Base-by-base conservation (phyloP, 2,113 vertebrate genomes). In the Chrysochloris asiatica region DNA sequence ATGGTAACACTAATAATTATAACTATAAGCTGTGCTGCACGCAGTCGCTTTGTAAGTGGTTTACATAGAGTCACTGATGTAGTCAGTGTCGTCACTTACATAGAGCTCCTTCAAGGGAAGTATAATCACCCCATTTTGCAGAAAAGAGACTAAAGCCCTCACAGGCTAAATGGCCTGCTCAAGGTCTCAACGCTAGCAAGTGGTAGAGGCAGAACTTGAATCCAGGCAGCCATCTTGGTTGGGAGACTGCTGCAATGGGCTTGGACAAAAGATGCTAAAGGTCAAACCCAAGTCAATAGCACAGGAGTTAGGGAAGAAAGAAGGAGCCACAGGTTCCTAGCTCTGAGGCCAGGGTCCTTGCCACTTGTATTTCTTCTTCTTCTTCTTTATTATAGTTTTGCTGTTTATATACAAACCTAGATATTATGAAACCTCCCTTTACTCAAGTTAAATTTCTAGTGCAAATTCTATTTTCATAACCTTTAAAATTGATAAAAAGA, bases 361-460 rank as follows among this genome's bases (percentile, higher is more conserved):
- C 36, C 22, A 38, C 63, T 67, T n/a, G 9, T 61, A 3, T 12
- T 61, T 4, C 9, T 10, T 38, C 2, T 33, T 86, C 50, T 52
- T 67, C 56, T 90, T 45, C 43, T 92, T 95, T n/a, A 78, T 83
- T 26, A 21, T 75, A 63, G n/a, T 65, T 88, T 90, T 81, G 2
- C 33, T 77, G 14, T 93, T 83, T 86, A 14, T 75, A 71, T 80
- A 16, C 63, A 43, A 95, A 63, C 17, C 30, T 30, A 76, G 33
- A 65, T 91, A 3, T 72, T 71, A 48, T 63, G 45, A 81, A 4
- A 41, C 45, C 11, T 21, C 86, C 52, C n/a, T 54, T 85, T 43
- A 52, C 36, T 69, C 36, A 67, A 85, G 21, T 69, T 83, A 67
- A 86, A 72, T 83, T 86, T 88, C 63, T 43, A 65, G 3, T 7